Percentiles rank a stretch among this genome's conserved stretches.
Evolutionary conservation across 2,797 vertebrate species (phyloP).

Genomic region (Lithobates pipiens): DNA sequence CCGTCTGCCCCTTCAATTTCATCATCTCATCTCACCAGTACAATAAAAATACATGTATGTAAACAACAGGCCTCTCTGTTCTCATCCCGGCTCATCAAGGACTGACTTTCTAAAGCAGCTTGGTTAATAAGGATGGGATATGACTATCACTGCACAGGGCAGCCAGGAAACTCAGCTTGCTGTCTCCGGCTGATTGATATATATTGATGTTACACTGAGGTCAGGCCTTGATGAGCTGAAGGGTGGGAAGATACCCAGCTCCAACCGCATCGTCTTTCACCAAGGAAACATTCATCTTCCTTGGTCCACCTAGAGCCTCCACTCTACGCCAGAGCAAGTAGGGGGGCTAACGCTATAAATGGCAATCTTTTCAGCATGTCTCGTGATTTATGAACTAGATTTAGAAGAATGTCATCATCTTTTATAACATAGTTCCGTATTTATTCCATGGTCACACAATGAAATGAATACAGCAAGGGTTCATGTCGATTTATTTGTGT

Average conservation of each 20-base stretch:
- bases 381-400: conserved; percentile 11
- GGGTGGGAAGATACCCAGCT: conserved; percentile 31
- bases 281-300: conserved; percentile 26
- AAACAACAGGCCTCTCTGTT: conserved; percentile 40
- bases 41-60: conserved; percentile 44
- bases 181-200: conserved; percentile 52
- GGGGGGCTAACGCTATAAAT: not conserved
- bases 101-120: conserved; percentile 39
- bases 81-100: conserved; percentile 44
- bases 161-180: conserved; percentile 26
- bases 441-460: no score
- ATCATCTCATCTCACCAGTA: conserved; percentile 40
- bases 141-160: conserved; percentile 40
- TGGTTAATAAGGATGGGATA: conserved; percentile 52
- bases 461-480: no score
- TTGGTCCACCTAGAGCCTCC: not conserved
- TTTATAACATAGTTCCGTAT: no score
- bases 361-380: not conserved
- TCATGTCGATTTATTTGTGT: no score
- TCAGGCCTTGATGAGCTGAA: conserved; percentile 49
- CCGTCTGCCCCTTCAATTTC: conserved; percentile 22
- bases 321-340: not conserved
- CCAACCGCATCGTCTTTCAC: not conserved
- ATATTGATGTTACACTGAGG: conserved; percentile 53
- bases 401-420: not conserved